Evolutionary conservation across 2,888 invertebrate genomes (phyloP), one percentile per base, ranked within the genome.

Genomic region (Brachyptera risi): DNA sequence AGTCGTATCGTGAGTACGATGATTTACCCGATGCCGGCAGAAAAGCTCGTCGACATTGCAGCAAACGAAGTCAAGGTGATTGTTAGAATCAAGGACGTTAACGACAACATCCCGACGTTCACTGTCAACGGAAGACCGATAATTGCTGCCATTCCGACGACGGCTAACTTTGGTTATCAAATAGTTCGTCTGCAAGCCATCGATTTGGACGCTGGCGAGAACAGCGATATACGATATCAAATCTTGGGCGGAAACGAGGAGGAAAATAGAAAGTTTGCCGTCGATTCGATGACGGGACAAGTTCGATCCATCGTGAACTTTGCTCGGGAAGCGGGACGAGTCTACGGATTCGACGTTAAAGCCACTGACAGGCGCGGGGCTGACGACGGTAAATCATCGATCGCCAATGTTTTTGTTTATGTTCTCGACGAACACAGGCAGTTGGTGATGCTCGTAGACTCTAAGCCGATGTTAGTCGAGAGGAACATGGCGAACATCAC

Each of bases 311-410:
- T 90, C 15, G 83, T 86, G 1, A 81, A 84, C 40, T 84, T 92
- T 61, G 78, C 82, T 0, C 76, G 83, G 57, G 86, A 87, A 66
- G 86, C 86, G 17, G 90, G 90, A 0, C 80, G 84, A 65, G 87
- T 92, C 42, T 91, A 87, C 70, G 90, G 91, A 0, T 92, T 92
- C 70, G 92, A 92, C 74, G 90, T 92, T 9, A 91, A 91, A 75
- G 93, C 92, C 9, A 91, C 90, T 0, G 92, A 93, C 72, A 82
- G 86, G 61, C 78, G 81, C 23, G 92, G 92, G 1, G 87, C 87
- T 44, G 88, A 90, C 69, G 88, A 89, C 70, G 92, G 92, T 1
- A 84, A 84, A 63, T 91, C 91, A 7, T 86, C 90, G 51, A 91
- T 92, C 66, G 88, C 88, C 56, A 92, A 91, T 73, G 90, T 92